Conservation (phyloP, 2,888 invertebrate genomes). For the Megalurothrips usitatus region DNA sequence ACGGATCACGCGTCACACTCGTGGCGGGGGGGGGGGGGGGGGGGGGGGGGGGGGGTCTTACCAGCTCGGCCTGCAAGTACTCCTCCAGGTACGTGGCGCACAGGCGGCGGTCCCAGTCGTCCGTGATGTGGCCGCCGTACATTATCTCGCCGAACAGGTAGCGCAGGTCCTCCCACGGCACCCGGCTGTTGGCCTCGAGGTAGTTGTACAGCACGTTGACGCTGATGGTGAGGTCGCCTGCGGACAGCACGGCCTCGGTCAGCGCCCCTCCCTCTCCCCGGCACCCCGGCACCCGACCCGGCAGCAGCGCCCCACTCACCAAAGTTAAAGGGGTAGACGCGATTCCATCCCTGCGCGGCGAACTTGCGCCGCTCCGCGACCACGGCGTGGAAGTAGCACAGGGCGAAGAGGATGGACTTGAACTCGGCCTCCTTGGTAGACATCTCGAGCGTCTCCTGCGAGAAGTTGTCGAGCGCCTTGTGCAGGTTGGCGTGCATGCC, state of each 20-base stretch:
- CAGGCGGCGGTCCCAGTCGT: conserved; percentile 89
- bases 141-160: conserved; percentile 95
- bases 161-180: conserved; percentile 91
- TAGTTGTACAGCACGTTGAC: conserved; percentile 87
- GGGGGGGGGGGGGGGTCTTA: conserved; percentile 44
- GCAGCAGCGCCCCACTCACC: conserved; percentile 45
- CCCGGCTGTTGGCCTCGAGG: conserved; percentile 77
- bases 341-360: conserved; percentile 92
- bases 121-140: conserved; percentile 96
- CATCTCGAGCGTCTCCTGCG: conserved; percentile 86
- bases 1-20: no score
- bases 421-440: conserved; percentile 91
- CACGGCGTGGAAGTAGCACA: conserved; percentile 94
- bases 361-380: conserved; percentile 89
- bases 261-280: neutral
- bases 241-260: conserved; percentile 38
- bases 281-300: neutral
- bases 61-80: conserved; percentile 80
- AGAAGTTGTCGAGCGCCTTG: conserved; percentile 88
- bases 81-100: conserved; percentile 82
- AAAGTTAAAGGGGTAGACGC: conserved; percentile 58
- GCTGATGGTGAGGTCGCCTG: conserved; percentile 87
- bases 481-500: conserved; percentile 93
- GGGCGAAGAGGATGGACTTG: conserved; percentile 79
- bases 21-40: no score